phyloP scores from a whole-genome alignment of 2,888 invertebrate genomes.

The Dugesia japonica region DNA sequence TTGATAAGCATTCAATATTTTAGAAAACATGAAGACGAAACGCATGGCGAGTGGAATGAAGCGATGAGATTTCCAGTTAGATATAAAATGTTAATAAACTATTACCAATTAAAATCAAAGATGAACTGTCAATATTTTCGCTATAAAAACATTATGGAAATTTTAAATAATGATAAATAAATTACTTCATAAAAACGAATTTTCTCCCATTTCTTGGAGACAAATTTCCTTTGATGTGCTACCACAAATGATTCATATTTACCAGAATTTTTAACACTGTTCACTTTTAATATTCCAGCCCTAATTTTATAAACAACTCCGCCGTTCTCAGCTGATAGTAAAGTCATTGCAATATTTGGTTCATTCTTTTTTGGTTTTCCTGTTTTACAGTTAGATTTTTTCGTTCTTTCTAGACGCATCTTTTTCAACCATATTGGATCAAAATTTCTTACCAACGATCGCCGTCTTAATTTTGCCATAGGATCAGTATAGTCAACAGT shows the following conservation, averaged over 20 bases:
- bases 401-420: background rate
- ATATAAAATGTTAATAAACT: no score
- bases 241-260: background rate
- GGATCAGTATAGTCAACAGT: background rate
- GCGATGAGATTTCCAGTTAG: no score
- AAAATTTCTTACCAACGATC: background rate
- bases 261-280: background rate
- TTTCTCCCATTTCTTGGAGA: background rate
- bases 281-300: background rate
- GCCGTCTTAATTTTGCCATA: background rate
- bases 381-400: background rate
- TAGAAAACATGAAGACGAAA: no score
- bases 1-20: no score
- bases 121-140: no score
- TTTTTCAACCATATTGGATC: background rate
- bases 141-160: no score
- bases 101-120: no score
- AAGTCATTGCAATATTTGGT: background rate
- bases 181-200: background rate
- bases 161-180: no score
- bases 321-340: background rate
- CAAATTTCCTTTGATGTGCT: background rate
- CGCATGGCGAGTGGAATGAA: no score
- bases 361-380: background rate
- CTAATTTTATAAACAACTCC: background rate